Evolutionary conservation across 2,797 vertebrate species (phyloP).

Genomic region (Lacerta agilis): DNA sequence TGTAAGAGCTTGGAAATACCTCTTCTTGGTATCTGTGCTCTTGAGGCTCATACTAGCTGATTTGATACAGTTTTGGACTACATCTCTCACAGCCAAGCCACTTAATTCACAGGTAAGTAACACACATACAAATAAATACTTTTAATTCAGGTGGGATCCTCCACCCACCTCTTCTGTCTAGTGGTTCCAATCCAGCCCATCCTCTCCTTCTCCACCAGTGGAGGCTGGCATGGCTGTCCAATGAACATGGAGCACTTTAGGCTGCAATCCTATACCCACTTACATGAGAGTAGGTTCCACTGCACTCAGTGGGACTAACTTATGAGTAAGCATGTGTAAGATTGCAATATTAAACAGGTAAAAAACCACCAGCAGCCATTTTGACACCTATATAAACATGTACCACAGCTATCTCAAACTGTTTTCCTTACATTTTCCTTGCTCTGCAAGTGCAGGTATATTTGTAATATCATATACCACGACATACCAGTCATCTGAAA

Average conservation of each 20-base stretch:
- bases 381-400: no score
- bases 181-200: background rate
- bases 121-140: background rate
- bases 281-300: background rate
- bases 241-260: no score
- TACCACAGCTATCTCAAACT: background rate
- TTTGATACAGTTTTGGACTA: no score
- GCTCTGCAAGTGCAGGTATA: background rate
- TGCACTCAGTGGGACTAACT: no score
- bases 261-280: background rate
- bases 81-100: no score
- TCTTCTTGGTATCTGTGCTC: no score
- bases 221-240: no score
- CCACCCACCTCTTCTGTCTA: background rate
- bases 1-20: no score
- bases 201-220: background rate
- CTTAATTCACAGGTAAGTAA: background rate
- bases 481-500: background rate
- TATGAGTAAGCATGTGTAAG: no score
- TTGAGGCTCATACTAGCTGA: no score
- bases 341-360: no score
- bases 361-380: no score
- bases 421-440: background rate
- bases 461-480: background rate
- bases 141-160: background rate